phyloP scores from a whole-genome alignment of 2,888 invertebrate genomes.

The Cheilosia urbana region DNA sequence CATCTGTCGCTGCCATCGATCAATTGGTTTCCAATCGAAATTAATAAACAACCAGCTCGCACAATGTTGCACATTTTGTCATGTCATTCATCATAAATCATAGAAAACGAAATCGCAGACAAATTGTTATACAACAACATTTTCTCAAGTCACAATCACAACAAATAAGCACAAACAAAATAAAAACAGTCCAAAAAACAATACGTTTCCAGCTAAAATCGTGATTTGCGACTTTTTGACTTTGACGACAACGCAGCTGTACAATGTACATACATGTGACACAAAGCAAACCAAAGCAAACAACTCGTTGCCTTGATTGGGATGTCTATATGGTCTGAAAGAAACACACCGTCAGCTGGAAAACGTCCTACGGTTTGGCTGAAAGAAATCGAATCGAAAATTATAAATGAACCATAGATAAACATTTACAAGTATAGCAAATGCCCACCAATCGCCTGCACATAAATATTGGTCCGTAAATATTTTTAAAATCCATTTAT shows the following conservation, averaged over 20 bases:
- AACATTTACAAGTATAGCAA: slow-evolving; percentile 38
- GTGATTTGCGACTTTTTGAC: slow-evolving; percentile 56
- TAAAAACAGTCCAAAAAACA: slow-evolving; percentile 3
- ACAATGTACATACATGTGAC: background rate
- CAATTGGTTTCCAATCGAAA: slow-evolving; percentile 58
- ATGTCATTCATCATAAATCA: slow-evolving; percentile 61
- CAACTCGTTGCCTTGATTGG: slow-evolving; percentile 24
- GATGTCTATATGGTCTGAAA: slow-evolving; percentile 12
- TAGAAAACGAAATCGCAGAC: slow-evolving; percentile 48
- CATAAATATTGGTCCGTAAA: slow-evolving; percentile 17
- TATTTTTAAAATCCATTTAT: slow-evolving; percentile 30
- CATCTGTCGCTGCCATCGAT: slow-evolving; percentile 29
- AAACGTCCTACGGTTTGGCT: slow-evolving; percentile 21
- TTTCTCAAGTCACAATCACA: background rate
- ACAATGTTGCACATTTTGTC: slow-evolving; percentile 51
- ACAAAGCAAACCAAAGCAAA: slow-evolving; percentile 3
- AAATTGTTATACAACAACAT: slow-evolving; percentile 21
- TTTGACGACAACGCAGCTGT: slow-evolving; percentile 15
- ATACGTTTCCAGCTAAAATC: slow-evolving; percentile 34
- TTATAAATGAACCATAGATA: slow-evolving; percentile 35
- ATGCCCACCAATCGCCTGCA: slow-evolving; percentile 31
- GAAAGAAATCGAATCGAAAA: slow-evolving; percentile 13
- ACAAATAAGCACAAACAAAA: background rate
- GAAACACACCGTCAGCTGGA: background rate
- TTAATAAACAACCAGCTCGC: slow-evolving; percentile 22